These are phyloP conservation scores for Amphibalanus amphitrite DNA, from an alignment of 1,140 invertebrate species.

Conservation along the genomic window DNA sequence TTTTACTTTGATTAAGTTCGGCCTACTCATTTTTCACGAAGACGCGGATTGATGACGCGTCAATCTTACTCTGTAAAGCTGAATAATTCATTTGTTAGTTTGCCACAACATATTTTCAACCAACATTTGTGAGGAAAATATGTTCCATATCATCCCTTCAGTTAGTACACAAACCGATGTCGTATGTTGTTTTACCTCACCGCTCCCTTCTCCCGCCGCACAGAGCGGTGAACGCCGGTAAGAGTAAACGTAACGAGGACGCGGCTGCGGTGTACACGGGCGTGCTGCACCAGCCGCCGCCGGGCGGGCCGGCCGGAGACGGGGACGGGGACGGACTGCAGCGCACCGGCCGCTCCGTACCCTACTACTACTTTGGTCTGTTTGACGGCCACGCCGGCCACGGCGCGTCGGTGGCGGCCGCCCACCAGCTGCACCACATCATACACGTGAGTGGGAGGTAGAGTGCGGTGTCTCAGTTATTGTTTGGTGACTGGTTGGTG, in stretches of 20 bases:
- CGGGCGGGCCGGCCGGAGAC: background rate
- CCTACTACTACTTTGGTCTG: slow-evolving; percentile 60
- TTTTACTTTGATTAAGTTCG: too few relatives aligned
- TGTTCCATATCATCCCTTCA: too few relatives aligned
- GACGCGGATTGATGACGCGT: too few relatives aligned
- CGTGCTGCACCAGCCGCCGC: slow-evolving; percentile 12
- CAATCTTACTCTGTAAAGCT: too few relatives aligned
- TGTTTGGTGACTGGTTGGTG: too few relatives aligned
- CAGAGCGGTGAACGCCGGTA: slow-evolving; percentile 52
- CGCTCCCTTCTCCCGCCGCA: slow-evolving; percentile 10
- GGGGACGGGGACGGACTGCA: slow-evolving; percentile 5
- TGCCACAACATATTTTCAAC: too few relatives aligned
- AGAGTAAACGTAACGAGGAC: slow-evolving; percentile 64
- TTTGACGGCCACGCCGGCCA: slow-evolving; percentile 77
- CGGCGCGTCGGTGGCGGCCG: slow-evolving; percentile 58
- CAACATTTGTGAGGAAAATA: too few relatives aligned
- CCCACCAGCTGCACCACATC: slow-evolving; percentile 58
- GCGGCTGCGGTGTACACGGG: slow-evolving; percentile 41
- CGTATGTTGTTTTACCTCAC: too few relatives aligned
- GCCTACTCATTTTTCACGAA: too few relatives aligned
- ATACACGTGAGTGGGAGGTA: slow-evolving; percentile 41
- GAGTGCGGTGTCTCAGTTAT: too few relatives aligned
- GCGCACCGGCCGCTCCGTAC: slow-evolving; percentile 22
- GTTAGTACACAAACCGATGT: too few relatives aligned
- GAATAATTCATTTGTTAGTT: too few relatives aligned